These are phyloP conservation scores for Trichechus manatus DNA, from an alignment of 2,113 vertebrate species.

Conservation along the genomic window DNA sequence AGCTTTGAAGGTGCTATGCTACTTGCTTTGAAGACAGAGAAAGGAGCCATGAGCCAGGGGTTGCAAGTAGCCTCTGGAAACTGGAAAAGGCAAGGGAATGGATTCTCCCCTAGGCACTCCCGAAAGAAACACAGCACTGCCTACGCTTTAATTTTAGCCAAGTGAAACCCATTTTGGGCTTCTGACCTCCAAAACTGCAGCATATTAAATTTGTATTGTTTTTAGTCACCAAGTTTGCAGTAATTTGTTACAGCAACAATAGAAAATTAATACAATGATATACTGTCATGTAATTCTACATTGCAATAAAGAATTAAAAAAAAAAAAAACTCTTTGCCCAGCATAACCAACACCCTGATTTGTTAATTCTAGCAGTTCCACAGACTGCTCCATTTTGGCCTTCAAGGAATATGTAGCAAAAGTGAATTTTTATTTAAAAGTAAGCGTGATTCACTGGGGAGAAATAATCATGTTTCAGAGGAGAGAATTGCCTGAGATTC, in stretches of 20 bases:
- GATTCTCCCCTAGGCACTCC: background rate
- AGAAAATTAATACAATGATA: background rate
- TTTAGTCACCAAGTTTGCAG: no score
- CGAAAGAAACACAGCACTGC: background rate
- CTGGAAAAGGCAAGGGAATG: background rate
- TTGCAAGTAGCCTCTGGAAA: background rate
- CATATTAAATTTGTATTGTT: no score
- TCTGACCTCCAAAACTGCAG: no score
- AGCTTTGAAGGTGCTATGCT: background rate
- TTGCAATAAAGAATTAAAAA: background rate
- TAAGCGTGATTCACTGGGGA: background rate
- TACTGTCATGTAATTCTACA: background rate
- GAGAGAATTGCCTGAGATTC: background rate
- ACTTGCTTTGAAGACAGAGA: background rate
- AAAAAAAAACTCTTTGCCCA: background rate
- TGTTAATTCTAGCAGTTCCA: background rate
- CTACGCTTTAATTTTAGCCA: background rate
- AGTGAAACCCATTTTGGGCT: no score
- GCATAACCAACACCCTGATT: background rate
- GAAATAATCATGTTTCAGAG: slow-evolving; percentile 21
- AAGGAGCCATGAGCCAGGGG: background rate
- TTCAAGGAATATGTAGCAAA: slow-evolving; percentile 4
- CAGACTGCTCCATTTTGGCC: background rate
- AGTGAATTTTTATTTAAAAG: slow-evolving; percentile 40
- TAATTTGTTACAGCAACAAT: no score